A percentile compares a stretch with the other conserved stretches of the same genome.
Evolutionary conservation across 1,140 invertebrate species (phyloP).

Genomic region (Pomacea maculata): DNA sequence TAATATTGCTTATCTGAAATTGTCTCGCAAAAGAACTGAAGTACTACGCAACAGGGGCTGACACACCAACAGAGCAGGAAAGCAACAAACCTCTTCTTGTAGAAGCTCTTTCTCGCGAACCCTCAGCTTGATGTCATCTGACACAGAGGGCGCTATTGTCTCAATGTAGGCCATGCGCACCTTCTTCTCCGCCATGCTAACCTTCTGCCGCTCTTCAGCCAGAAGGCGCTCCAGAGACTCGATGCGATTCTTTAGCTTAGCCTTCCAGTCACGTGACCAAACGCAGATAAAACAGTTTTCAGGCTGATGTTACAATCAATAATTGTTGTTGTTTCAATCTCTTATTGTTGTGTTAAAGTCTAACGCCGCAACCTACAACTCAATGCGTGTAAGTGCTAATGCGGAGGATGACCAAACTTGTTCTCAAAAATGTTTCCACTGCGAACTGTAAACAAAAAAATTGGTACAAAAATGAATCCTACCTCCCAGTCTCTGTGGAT

Average conservation of each 20-base stretch:
- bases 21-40: too few relatives aligned
- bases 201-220: constrained; percentile 60
- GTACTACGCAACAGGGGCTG: too few relatives aligned
- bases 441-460: too few relatives aligned
- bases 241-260: constrained; percentile 58
- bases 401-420: too few relatives aligned
- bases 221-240: constrained; percentile 57
- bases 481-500: constrained; percentile 59
- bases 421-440: too few relatives aligned
- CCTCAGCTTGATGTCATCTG: constrained; percentile 57
- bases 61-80: too few relatives aligned
- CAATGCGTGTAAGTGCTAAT: too few relatives aligned
- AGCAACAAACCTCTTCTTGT: constrained; percentile 45
- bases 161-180: constrained; percentile 44
- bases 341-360: too few relatives aligned
- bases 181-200: constrained; percentile 51
- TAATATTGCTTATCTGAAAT: too few relatives aligned
- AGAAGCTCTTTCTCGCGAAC: constrained; percentile 55
- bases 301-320: background rate
- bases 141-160: constrained; percentile 48
- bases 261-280: constrained; percentile 26
- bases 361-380: too few relatives aligned
- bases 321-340: too few relatives aligned
- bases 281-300: background rate
- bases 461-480: constrained; percentile 5